Conservation (phyloP, 1,140 invertebrate species). For the Listronotus oregonensis region DNA sequence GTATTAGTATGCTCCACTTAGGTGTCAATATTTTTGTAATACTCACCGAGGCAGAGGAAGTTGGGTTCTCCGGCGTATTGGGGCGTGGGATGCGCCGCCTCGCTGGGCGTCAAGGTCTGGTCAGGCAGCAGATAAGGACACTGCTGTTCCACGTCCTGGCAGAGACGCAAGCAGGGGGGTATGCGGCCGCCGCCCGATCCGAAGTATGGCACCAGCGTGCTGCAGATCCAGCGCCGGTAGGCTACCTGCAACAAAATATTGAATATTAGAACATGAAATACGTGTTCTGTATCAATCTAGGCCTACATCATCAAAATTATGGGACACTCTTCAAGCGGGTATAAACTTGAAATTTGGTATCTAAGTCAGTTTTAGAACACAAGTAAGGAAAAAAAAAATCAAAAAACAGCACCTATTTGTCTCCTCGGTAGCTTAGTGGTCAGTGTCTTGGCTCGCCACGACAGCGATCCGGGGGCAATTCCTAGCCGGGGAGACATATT, state of each 20-base stretch:
- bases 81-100: slow-evolving; percentile 66
- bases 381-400: too few relatives aligned
- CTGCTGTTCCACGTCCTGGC: slow-evolving; percentile 84
- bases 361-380: too few relatives aligned
- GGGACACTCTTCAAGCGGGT: too few relatives aligned
- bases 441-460: too few relatives aligned
- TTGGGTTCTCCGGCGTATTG: slow-evolving; percentile 88
- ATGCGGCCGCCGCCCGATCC: slow-evolving; percentile 59
- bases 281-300: too few relatives aligned
- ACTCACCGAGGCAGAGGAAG: slow-evolving; percentile 81
- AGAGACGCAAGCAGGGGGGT: slow-evolving; percentile 78
- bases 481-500: too few relatives aligned
- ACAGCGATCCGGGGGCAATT: too few relatives aligned
- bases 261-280: background rate
- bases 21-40: background rate
- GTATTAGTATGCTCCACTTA: background rate
- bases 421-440: too few relatives aligned
- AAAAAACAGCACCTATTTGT: too few relatives aligned
- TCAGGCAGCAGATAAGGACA: slow-evolving; percentile 87
- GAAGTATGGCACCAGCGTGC: slow-evolving; percentile 81
- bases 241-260: slow-evolving; percentile 70
- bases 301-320: too few relatives aligned
- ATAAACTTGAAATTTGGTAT: too few relatives aligned
- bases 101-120: slow-evolving; percentile 62
- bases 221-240: slow-evolving; percentile 86